phyloP scores from a whole-genome alignment of 2,888 invertebrate genomes.

The Elysia crispata region DNA sequence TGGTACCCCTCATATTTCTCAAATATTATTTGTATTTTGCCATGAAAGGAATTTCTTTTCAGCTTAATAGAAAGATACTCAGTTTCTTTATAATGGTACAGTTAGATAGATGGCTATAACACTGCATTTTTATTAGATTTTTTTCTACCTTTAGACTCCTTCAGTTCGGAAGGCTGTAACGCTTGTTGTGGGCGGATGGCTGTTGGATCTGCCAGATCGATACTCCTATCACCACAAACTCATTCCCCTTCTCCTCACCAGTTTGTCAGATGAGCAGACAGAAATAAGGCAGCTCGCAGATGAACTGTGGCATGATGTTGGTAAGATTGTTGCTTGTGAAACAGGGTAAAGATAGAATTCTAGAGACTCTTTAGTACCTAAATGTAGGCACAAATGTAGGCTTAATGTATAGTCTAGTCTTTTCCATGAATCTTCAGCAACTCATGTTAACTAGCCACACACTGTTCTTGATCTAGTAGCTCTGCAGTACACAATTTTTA shows the following conservation, averaged over 20 bases:
- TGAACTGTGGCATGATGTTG: constrained; percentile 76
- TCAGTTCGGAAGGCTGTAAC: constrained; percentile 87
- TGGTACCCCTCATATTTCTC: background rate
- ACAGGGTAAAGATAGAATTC: no score
- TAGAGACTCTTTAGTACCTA: no score
- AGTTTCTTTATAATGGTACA: no score
- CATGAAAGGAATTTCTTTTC: background rate
- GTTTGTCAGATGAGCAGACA: constrained; percentile 88
- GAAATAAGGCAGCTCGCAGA: constrained; percentile 79
- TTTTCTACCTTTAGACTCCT: constrained; percentile 79
- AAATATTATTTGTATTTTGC: background rate
- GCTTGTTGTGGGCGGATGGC: constrained; percentile 87
- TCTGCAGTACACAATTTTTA: background rate
- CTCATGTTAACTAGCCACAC: no score
- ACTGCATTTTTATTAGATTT: background rate
- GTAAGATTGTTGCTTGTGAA: constrained; percentile 57
- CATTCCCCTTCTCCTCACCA: constrained; percentile 89
- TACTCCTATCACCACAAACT: constrained; percentile 93
- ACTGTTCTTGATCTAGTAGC: no score
- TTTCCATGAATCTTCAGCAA: no score
- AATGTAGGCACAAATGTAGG: no score
- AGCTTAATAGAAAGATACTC: no score
- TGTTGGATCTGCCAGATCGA: constrained; percentile 87
- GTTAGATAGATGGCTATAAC: no score
- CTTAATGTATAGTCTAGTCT: no score